A percentile compares a stretch with the other conserved stretches of the same genome.
phyloP scores from a whole-genome alignment of 2,113 vertebrate species.

The Bambusicola thoracicus region DNA sequence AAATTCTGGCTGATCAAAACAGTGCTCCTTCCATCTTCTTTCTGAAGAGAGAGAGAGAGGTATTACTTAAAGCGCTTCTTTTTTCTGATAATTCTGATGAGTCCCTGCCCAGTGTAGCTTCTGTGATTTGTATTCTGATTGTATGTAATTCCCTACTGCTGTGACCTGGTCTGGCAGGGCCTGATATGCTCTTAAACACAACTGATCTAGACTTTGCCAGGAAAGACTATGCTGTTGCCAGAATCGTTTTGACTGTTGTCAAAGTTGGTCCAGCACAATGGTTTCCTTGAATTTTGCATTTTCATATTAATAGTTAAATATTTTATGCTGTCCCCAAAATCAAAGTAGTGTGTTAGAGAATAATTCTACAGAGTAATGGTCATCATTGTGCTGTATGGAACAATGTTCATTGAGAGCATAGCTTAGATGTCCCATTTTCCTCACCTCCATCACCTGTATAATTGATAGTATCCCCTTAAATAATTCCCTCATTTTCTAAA shows the following conservation, averaged over 20 bases:
- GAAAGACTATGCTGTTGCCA: not conserved
- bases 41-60: not conserved
- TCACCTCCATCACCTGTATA: not conserved
- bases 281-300: not conserved
- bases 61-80: not conserved
- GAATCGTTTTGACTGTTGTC: not conserved
- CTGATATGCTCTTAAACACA: not conserved
- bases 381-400: not conserved
- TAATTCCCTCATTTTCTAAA: not conserved
- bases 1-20: not conserved
- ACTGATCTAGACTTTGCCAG: not conserved
- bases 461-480: not conserved
- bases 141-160: not conserved
- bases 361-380: not conserved
- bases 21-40: not conserved
- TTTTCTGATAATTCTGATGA: not conserved
- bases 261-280: not conserved
- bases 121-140: not conserved
- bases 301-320: not conserved
- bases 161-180: not conserved
- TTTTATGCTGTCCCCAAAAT: not conserved
- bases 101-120: not conserved
- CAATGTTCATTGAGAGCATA: not conserved
- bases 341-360: not conserved
- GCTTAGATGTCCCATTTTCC: not conserved